These are phyloP conservation scores for Egretta garzetta DNA, from an alignment of 2,113 vertebrate species.

Conservation along the genomic window DNA sequence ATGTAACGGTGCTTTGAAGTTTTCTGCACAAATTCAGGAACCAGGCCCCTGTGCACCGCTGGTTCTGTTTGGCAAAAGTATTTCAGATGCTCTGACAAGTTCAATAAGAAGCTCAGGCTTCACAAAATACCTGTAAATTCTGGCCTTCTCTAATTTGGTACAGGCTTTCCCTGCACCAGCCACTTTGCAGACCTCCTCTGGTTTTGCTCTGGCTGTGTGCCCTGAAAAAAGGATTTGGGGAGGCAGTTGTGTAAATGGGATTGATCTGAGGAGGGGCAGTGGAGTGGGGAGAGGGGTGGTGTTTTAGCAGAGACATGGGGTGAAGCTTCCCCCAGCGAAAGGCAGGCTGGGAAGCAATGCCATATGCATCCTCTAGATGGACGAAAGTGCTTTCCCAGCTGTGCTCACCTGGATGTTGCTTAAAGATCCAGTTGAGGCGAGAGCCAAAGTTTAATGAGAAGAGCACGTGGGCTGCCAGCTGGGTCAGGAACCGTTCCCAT, in stretches of 20 bases:
- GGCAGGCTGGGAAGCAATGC: background rate
- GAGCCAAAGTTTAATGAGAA: slow-evolving; percentile 53
- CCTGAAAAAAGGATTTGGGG: background rate
- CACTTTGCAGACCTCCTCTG: background rate
- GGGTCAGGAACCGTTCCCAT: slow-evolving; percentile 60
- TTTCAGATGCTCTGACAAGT: background rate
- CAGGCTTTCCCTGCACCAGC: background rate
- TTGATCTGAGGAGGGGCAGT: background rate
- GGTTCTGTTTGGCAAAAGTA: background rate
- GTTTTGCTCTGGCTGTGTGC: background rate
- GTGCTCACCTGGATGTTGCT: slow-evolving; percentile 59
- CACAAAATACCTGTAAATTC: background rate
- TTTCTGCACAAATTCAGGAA: background rate
- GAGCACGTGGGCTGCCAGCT: background rate
- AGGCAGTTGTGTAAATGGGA: background rate
- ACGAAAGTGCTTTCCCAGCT: slow-evolving; percentile 57
- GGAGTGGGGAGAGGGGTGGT: rapidly evolving
- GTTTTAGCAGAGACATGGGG: background rate
- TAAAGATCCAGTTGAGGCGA: background rate
- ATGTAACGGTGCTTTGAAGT: background rate
- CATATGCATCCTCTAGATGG: background rate
- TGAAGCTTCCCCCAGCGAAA: rapidly evolving
- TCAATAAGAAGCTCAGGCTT: background rate
- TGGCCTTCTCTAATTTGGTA: background rate
- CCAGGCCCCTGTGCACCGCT: background rate